Conservation (phyloP, 2,888 invertebrate genomes). For the Pediacus dermestoides region DNA sequence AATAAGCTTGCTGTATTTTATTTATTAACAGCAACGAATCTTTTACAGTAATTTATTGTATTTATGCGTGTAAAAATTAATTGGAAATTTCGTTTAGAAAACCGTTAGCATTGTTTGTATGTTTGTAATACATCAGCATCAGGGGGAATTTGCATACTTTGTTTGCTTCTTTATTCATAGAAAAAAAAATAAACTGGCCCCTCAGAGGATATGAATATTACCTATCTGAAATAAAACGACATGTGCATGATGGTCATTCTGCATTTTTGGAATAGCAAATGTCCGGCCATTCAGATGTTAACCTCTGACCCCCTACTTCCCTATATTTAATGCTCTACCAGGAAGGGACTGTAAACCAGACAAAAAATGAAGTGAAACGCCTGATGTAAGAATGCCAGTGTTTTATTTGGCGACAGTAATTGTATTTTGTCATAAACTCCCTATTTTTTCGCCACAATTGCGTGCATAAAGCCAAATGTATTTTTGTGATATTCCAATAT, state of each 20-base stretch:
- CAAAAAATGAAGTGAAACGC: background rate
- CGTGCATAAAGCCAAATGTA: conserved; percentile 39
- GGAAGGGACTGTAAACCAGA: background rate
- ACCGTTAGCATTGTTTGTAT: too few species aligned
- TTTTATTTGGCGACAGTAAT: conserved; percentile 24
- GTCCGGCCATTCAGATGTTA: conserved; percentile 43
- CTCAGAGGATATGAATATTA: conserved; percentile 39
- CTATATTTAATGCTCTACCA: conserved; percentile 21
- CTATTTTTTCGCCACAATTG: conserved; percentile 46
- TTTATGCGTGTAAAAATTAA: too few species aligned
- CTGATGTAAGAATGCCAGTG: background rate
- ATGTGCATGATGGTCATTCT: conserved; percentile 43
- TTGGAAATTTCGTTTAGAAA: too few species aligned
- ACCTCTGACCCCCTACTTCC: conserved; percentile 39
- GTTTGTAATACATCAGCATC: too few species aligned
- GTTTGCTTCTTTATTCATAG: conserved; percentile 15
- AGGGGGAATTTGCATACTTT: conserved; percentile 7
- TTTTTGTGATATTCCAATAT: conserved; percentile 34
- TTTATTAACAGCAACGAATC: too few species aligned
- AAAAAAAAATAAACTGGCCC: conserved; percentile 37
- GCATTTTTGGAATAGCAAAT: conserved; percentile 39
- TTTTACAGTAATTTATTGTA: too few species aligned
- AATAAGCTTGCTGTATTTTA: too few species aligned
- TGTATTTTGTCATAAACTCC: conserved; percentile 41
- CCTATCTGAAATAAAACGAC: conserved; percentile 29